Evolutionary conservation across 2,797 vertebrate genomes (phyloP).

Genomic region (Anguilla megastoma): DNA sequence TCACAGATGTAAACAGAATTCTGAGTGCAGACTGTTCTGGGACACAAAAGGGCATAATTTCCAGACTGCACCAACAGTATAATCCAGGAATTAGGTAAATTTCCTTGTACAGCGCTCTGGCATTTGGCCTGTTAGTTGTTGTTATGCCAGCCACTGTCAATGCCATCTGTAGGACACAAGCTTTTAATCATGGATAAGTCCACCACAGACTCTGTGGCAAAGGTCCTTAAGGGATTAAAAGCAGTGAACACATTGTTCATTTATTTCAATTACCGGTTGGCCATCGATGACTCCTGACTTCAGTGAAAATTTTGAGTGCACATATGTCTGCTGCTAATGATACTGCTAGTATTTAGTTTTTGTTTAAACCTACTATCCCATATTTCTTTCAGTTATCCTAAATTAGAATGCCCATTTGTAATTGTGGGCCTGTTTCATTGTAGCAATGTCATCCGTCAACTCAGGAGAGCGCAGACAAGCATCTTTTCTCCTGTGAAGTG

Average conservation of each 20-base stretch:
- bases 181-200: constrained; percentile 66
- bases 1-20: background rate
- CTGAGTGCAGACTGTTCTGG: background rate
- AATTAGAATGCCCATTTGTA: background rate
- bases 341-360: background rate
- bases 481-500: background rate
- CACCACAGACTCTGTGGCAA: constrained; percentile 38
- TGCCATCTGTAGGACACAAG: constrained; percentile 54
- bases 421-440: background rate
- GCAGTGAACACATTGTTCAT: background rate
- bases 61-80: background rate
- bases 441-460: background rate
- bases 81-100: background rate
- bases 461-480: background rate
- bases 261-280: background rate
- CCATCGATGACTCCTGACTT: background rate
- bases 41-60: background rate
- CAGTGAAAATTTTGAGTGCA: background rate
- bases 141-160: constrained; percentile 36
- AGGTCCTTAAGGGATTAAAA: constrained; percentile 65
- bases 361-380: background rate
- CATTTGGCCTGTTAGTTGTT: constrained; percentile 27
- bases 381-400: background rate
- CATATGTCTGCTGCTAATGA: background rate
- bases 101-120: background rate